phyloP scores from a whole-genome alignment of 2,797 vertebrate species.

The Clarias laeviceps region DNA sequence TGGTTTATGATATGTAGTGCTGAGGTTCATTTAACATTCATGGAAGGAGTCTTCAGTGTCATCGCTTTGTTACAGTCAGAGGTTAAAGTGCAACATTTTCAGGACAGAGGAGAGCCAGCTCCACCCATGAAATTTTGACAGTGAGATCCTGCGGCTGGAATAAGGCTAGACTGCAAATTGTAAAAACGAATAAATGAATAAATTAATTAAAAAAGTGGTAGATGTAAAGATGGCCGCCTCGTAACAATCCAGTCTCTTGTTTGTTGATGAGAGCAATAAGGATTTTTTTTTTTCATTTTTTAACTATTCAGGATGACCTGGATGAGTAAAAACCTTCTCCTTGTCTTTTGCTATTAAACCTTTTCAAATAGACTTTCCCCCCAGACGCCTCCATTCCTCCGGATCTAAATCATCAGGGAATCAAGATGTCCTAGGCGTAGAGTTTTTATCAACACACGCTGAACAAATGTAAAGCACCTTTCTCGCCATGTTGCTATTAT shows the following conservation, averaged over 20 bases:
- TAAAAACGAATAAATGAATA: background rate
- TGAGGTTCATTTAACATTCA: background rate
- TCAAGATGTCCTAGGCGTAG: slow-evolving; percentile 11
- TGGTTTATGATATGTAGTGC: background rate
- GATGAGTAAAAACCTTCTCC: background rate
- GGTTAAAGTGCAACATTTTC: background rate
- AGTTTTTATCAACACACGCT: slow-evolving; percentile 33
- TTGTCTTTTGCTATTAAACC: background rate
- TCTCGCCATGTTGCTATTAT: slow-evolving; percentile 33
- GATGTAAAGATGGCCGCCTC: background rate
- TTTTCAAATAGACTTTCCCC: background rate
- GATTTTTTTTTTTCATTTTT: background rate
- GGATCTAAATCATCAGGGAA: slow-evolving; percentile 29
- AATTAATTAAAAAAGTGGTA: background rate
- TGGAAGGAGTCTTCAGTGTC: slow-evolving; percentile 2
- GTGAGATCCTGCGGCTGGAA: background rate
- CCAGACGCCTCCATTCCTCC: background rate
- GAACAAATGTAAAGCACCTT: slow-evolving; percentile 42
- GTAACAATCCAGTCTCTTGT: background rate
- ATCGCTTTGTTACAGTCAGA: background rate
- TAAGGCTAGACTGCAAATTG: background rate
- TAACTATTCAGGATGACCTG: background rate
- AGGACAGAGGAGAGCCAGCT: background rate
- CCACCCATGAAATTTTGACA: background rate
- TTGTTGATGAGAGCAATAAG: background rate